Base-by-base conservation (phyloP, 1,140 invertebrate genomes). In the Solen grandis region DNA sequence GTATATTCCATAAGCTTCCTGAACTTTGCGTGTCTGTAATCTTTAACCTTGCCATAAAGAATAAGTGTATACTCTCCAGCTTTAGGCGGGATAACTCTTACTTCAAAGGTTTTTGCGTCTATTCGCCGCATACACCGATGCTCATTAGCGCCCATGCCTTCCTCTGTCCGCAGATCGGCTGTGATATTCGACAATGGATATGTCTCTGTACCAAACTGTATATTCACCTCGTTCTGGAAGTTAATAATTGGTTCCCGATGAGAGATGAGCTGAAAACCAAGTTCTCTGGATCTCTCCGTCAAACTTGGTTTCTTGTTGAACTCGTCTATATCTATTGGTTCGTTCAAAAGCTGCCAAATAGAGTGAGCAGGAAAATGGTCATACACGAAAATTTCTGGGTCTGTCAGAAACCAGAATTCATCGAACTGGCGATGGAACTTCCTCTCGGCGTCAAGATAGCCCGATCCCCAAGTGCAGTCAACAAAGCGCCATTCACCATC, bases 371-470 rank as follows among this genome's bases (percentile, higher is more conserved):
- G 93, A 83, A 91, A 93, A 85, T 94, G 93, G 8, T 92, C 90
- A 83, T 89, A 92, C 29, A 92, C 91, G 62, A 93, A 84, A 10
- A 90, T 85, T 35, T 92, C 91, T 5, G 93, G 93, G 81, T 94
- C 93, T 5, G 93, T 93, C 19, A 93, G 84, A 86, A 94, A 94
- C 84, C 87, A 88, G 68, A 87, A 86, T n/a, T 90, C 89, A 27
- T 87, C 57, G 68, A 86, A 88, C 29, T 66, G 31, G 10, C 74
- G 62, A 25, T 75, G 10, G 36, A 82, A 86, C 41, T 78, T 74
- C 13, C 68, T 27, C 27, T 50, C 50, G 1, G 38, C 31, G 55
- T 81, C 81, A n/a, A 88, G 36, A 68, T 76, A 77, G 41, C 86
- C 90, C 27, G 92, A 89, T 36, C 92, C 93, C 91, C 92, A 93